phyloP scores from a whole-genome alignment of 1,140 invertebrate genomes.

The Macrobrachium nipponense region DNA sequence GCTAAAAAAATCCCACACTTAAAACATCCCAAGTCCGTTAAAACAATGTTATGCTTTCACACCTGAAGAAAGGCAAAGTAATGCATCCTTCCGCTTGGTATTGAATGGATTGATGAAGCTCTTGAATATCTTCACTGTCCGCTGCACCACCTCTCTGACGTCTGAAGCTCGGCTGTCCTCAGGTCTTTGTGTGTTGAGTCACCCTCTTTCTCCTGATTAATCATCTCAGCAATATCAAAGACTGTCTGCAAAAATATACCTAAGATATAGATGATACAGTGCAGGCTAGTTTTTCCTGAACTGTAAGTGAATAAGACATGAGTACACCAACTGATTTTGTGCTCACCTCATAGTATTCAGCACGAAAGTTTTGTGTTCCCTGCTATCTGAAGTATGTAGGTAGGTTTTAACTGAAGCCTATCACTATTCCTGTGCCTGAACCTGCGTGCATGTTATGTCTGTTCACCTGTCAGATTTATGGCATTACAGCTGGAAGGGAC shows the following conservation, averaged over 20 bases:
- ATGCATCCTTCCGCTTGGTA: too few species aligned
- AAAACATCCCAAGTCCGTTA: constrained; percentile 14
- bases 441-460: constrained; percentile 19
- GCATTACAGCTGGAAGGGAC: constrained; percentile 17
- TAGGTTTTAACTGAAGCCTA: constrained; percentile 18
- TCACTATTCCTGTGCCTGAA: constrained; percentile 13
- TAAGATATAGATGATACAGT: constrained; percentile 2
- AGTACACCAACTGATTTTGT: constrained; percentile 12
- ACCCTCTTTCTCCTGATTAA: constrained; percentile 16
- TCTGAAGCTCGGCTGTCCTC: constrained; percentile 12
- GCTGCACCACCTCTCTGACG: constrained; percentile 21
- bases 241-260: constrained; percentile 22
- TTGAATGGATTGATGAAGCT: too few species aligned
- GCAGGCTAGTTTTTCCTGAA: constrained; percentile 4
- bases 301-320: background rate
- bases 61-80: too few species aligned
- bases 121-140: too few species aligned
- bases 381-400: constrained; percentile 11
- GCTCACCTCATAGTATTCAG: constrained; percentile 7
- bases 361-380: background rate
- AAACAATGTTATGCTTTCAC: constrained; percentile 11
- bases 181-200: constrained; percentile 18
- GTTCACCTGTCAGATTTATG: constrained; percentile 25
- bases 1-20: background rate
- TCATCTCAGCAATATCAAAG: too few species aligned